Evolutionary conservation across 2,113 vertebrate genomes (phyloP).

Genomic region (Planiliza haematocheilus): DNA sequence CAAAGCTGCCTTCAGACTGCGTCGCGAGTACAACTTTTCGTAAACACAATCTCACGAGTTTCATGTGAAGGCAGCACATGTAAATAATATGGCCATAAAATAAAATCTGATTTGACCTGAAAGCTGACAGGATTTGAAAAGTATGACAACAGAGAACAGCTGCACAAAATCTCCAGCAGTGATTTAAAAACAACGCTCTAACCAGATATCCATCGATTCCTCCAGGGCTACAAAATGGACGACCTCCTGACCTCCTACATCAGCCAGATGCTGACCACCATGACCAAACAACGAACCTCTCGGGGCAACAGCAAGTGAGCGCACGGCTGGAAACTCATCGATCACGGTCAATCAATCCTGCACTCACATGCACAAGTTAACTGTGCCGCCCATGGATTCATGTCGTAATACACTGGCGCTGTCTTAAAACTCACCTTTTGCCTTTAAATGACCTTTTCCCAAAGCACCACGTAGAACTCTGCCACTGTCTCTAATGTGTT

Average conservation of each 20-base stretch:
- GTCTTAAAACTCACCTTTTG: slow-evolving; percentile 75
- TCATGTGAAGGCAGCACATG: too few species aligned
- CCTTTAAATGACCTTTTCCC: slow-evolving; percentile 59
- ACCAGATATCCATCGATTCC: not conserved
- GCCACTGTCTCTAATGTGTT: too few species aligned
- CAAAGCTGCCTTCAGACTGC: too few species aligned
- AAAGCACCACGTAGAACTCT: not conserved
- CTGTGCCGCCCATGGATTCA: slow-evolving; percentile 8
- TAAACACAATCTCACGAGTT: too few species aligned
- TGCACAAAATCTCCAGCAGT: too few species aligned
- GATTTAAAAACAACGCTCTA: not conserved
- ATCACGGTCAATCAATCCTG: slow-evolving; percentile 7
- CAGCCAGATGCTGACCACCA: slow-evolving; percentile 98
- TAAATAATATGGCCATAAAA: too few species aligned
- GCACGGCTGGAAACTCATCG: slow-evolving; percentile 9
- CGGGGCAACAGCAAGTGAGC: slow-evolving; percentile 88
- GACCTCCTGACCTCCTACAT: slow-evolving; percentile 98
- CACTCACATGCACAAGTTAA: not conserved
- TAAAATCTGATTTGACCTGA: too few species aligned
- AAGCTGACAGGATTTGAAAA: too few species aligned
- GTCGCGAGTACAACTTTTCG: too few species aligned
- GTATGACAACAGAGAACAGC: too few species aligned
- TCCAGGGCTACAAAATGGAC: slow-evolving; percentile 99
- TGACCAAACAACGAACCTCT: slow-evolving; percentile 92
- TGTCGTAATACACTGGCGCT: slow-evolving; percentile 17